These are phyloP conservation scores for Epizoanthus scotinus DNA, from an alignment of 92 coral and sea anemone species.

Conservation along the genomic window DNA sequence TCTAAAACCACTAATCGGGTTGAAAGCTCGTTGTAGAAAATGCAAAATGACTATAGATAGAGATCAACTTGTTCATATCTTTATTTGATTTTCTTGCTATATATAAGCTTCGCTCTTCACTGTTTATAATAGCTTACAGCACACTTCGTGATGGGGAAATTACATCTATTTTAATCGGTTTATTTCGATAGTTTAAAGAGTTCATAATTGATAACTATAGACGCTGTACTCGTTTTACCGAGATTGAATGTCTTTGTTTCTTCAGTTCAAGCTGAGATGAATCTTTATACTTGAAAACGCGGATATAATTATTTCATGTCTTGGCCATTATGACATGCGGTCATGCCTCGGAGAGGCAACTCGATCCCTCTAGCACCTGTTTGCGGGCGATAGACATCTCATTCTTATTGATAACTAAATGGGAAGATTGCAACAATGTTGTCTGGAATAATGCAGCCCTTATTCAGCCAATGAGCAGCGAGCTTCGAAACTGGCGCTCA, in stretches of 20 bases:
- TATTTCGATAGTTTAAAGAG: neutral
- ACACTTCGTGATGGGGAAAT: constrained; percentile 17
- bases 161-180: neutral
- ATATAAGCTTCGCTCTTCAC: neutral
- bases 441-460: constrained; percentile 3
- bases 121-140: constrained; percentile 8
- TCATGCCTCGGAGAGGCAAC: constrained; percentile 5
- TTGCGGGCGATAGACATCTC: constrained; percentile 7
- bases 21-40: neutral
- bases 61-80: neutral
- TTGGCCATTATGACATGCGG: constrained; percentile 11
- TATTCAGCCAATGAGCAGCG: constrained; percentile 10
- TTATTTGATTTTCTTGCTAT: neutral
- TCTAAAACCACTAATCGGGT: constrained; percentile 13
- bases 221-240: neutral
- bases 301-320: constrained; percentile 7
- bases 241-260: constrained; percentile 12
- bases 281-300: constrained; percentile 6
- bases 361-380: constrained; percentile 17
- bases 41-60: constrained; percentile 2
- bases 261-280: constrained; percentile 29
- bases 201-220: constrained; percentile 28
- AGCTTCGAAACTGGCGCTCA: neutral
- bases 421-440: constrained; percentile 18
- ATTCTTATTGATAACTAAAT: constrained; percentile 26